A percentile compares a stretch with the other conserved stretches of the same genome.
These are phyloP conservation scores for Lepas anatifera DNA, from an alignment of 2,888 invertebrate genomes.

Conservation along the genomic window DNA sequence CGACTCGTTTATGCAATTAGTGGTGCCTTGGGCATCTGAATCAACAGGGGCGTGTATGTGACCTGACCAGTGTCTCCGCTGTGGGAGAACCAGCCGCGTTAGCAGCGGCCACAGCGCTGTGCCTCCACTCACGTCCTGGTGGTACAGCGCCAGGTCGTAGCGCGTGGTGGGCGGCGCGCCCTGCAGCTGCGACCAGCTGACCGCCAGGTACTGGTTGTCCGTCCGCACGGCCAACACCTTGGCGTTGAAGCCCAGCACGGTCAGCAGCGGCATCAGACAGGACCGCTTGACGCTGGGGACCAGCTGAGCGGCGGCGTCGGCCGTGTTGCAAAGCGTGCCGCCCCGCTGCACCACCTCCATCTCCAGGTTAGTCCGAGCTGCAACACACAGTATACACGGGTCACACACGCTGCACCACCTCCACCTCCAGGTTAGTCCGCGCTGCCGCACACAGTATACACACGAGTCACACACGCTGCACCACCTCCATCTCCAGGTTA, in stretches of 20 bases:
- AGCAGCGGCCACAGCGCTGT: conserved; percentile 15
- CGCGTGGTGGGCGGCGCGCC: conserved; percentile 28
- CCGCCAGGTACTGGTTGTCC: conserved; percentile 35
- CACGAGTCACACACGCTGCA: neutral
- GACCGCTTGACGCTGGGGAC: conserved; percentile 50
- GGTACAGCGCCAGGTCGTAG: conserved; percentile 13
- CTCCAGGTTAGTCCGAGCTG: conserved; percentile 67
- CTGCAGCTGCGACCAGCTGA: conserved; percentile 27
- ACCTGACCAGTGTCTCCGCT: too few species aligned
- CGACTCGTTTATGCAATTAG: too few species aligned
- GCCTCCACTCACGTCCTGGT: conserved; percentile 14
- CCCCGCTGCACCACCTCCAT: conserved; percentile 80
- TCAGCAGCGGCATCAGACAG: conserved; percentile 74
- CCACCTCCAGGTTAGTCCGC: too few species aligned
- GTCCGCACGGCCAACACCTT: conserved; percentile 48
- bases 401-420: too few species aligned
- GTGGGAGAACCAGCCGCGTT: conserved; percentile 18
- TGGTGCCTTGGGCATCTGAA: too few species aligned
- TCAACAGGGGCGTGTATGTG: too few species aligned
- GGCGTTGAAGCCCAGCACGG: conserved; percentile 75
- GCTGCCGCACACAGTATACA: neutral
- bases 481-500: too few species aligned
- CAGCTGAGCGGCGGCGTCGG: conserved; percentile 24
- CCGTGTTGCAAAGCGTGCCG: conserved; percentile 50
- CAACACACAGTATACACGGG: neutral